Base-by-base conservation (phyloP, 2,888 invertebrate genomes). In the Hyposoter didymator region DNA sequence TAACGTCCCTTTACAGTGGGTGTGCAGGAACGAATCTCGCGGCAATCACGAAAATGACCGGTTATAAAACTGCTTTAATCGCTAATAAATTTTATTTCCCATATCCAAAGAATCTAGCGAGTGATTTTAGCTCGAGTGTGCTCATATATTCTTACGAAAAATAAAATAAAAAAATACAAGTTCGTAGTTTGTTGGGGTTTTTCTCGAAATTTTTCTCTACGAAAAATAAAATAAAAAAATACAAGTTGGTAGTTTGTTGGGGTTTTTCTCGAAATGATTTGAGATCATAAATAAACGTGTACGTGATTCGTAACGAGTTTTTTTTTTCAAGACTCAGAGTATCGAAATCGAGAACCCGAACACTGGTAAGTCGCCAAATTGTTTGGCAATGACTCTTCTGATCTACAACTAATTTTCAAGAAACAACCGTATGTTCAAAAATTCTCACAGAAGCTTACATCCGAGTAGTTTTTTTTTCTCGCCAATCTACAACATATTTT, bases 41-140 rank as follows among this genome's bases (percentile, higher is more conserved):
- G 55, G 75, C 72, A 67, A 82, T 80, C 75, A 70, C 12, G 75
- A 74, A 66, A 83, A 85, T 72, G 28, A 80, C 66, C 67, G 79
- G 79, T 85, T 72, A 67, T 82, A 82, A 74, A 78, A 78, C 43
- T 35, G 7, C 52, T 19, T 35, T 28, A 32, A 78, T 69, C n/a
- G 52, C 7, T 32, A 78, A 74, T 81, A 84, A 81, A 84, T 59
- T 70, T 76, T 47, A 45, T 35, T 35, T n/a, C 73, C 52, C 8
- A 70, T 62, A n/a, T 45, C 19, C 55, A 19, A 12, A 70, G 49
- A 66, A n/a, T 59, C 28, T 59, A 59, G 28, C 59, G 59, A 59
- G 14, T 59, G 28, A 28, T 59, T 59, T 59, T 28, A 14, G 14
- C 59, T 28, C 39, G 32, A 7, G 10, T 35, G 39, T 19, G 8